Conservation (phyloP, 35 echinoderm and acorn worm genomes). For the Strongylocentrotus purpuratus region DNA sequence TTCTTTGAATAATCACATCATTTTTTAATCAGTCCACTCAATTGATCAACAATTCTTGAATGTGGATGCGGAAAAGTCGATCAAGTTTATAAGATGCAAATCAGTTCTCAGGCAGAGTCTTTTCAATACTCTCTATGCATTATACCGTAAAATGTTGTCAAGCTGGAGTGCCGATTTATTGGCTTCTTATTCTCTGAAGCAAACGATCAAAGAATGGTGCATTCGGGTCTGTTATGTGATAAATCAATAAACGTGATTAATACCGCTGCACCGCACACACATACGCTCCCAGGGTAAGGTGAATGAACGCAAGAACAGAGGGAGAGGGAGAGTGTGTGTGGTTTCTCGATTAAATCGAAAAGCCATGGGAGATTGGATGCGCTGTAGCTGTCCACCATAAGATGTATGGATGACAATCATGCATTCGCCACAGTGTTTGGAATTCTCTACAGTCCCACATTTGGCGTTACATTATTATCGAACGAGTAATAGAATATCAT, state of each 20-base stretch:
- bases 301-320: neutral
- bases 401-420: neutral
- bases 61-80: too few species aligned
- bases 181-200: neutral
- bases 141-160: neutral
- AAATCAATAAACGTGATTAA: neutral
- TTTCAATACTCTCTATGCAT: neutral
- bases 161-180: neutral
- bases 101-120: neutral
- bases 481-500: neutral
- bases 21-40: too few species aligned
- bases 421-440: too few species aligned
- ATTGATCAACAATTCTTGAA: too few species aligned
- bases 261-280: neutral
- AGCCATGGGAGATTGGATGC: neutral
- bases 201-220: neutral
- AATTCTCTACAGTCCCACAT: neutral
- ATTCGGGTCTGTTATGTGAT: neutral
- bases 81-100: too few species aligned
- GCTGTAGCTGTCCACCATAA: neutral
- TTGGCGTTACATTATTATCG: neutral
- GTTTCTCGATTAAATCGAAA: constrained; percentile 33
- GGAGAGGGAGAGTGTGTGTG: neutral
- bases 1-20: too few species aligned
- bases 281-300: neutral